Base-by-base conservation (phyloP, 2,888 invertebrate species). In the Noctua comes region DNA sequence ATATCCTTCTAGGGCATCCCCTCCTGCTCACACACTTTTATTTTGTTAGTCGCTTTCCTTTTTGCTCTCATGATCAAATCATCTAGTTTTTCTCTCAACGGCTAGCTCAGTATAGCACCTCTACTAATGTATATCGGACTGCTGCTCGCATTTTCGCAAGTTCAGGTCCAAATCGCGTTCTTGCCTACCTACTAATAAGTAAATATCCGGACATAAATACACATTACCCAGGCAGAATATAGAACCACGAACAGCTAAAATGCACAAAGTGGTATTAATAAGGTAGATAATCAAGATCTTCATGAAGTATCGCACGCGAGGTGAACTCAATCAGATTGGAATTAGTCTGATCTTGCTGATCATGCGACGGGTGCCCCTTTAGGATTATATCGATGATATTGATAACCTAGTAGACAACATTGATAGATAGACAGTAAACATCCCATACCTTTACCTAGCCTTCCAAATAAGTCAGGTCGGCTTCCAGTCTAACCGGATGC, bases 311-410 rank as follows among this genome's bases (percentile, higher is more conserved):
- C 8, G 62, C 76, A 76, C 8, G 65, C 36, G 66, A 76, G 66
- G 76, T 66, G 57, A 77, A 40, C 10, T 51, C 18, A 51, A 43
- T 74, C 21, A n/a, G 31, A 18, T 36, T 21, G 31, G 7, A 43
- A 43, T 48, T 66, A 43, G 31, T 48, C 31, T 31, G 65, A 27
- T 54, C 65, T 75, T 54, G 54, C n/a, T 43, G 48, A 21, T 43
- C 76, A 54, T 54, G 76, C 65, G n/a, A 74, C 21, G 21, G 54
- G 1, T 21, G 31, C 31, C 68, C 57, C 27, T 40, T 64, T 31
- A 24, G 5, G 2, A 43, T 70, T 57, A 6, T 69, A 2, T 69
- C 5, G 36, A 69, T 16, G 69, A 54, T 31, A 36, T 54, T 54
- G 24, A 54, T 51, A 21, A 68, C 13, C 8, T n/a, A 16, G 16